Base-by-base conservation (phyloP, 2,797 vertebrate genomes). In the Zalophus californianus region DNA sequence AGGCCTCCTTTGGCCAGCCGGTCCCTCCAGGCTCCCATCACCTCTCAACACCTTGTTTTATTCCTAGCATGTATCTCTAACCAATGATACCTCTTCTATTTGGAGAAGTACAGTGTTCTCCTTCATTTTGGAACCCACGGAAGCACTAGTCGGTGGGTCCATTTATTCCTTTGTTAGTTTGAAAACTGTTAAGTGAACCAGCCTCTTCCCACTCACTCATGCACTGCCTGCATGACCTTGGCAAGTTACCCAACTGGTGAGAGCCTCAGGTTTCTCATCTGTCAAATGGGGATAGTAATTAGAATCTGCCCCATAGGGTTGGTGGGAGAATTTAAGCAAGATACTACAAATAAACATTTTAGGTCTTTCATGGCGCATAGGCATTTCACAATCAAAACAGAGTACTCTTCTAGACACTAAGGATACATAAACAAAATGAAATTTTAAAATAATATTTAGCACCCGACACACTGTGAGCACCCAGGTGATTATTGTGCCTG, bases 381-480 rank as follows among this genome's bases (percentile, higher is more conserved):
- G 52, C 80, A 12, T 82, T 66, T 48, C 48, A 83, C 75, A 80
- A 20, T n/a, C 10, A 54, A 82, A 78, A 38, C 54, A 44, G 13
- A 84, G 75, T 11, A 4, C 27, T 32, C 0, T 44, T 58, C 54
- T 32, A 50, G 8, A 79, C 18, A 25, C 70, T n/a, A 8, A 44
- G 9, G 82, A 15, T 5, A 9, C 72, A 11, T 6, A 56, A 7
- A 29, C 16, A 60, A 70, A 82, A 38, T 32, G 54, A 80, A 77
- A 80, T 15, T n/a, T 52, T 25, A 56, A 9, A 44, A 75, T 77
- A 25, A 15, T 12, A 7, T 62, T 58, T 16, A 54, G 89, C 52
- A 0, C 68, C 15, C 5, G 32, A 10, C 35, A 23, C 9, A 2
- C 29, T 20, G 38, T 0, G n/a, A 27, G 29, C 3, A 1, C 54